Conservation (phyloP, 2,888 invertebrate species). For the Drosophila cognata region DNA sequence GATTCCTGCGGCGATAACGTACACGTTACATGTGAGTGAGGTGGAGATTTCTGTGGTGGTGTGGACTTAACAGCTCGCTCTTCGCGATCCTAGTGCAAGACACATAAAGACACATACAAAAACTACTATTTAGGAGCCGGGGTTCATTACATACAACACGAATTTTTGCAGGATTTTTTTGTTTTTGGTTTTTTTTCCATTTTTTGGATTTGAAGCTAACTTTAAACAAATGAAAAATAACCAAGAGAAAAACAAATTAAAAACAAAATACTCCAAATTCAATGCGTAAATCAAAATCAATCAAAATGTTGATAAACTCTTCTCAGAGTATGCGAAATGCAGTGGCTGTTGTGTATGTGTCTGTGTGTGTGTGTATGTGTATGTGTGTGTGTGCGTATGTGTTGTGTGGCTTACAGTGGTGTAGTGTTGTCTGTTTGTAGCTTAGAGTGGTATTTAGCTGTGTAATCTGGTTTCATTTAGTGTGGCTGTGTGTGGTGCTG, state of each 20-base stretch:
- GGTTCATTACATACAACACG: conserved; percentile 82
- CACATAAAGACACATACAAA: conserved; percentile 84
- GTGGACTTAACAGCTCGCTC: conserved; percentile 85
- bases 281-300: conserved; percentile 18
- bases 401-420: background rate
- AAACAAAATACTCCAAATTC: background rate
- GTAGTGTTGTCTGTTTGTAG: background rate
- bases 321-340: conserved; percentile 27
- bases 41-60: conserved; percentile 85
- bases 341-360: conserved; percentile 16
- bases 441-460: background rate
- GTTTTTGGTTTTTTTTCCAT: background rate
- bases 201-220: conserved; percentile 53
- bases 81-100: conserved; percentile 86
- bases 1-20: conserved; percentile 86
- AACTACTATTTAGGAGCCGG: conserved; percentile 84
- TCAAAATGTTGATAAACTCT: conserved; percentile 14
- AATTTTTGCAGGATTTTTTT: conserved; percentile 44
- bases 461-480: background rate
- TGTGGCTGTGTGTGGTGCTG: background rate
- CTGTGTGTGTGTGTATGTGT: background rate
- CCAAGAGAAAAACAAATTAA: conserved; percentile 8
- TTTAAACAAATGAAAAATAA: conserved; percentile 21
- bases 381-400: background rate
- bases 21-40: conserved; percentile 88